Evolutionary conservation across 2,797 vertebrate species (phyloP), one percentile per base, ranked within the genome.

Genomic region (Eulemur albifrons): DNA sequence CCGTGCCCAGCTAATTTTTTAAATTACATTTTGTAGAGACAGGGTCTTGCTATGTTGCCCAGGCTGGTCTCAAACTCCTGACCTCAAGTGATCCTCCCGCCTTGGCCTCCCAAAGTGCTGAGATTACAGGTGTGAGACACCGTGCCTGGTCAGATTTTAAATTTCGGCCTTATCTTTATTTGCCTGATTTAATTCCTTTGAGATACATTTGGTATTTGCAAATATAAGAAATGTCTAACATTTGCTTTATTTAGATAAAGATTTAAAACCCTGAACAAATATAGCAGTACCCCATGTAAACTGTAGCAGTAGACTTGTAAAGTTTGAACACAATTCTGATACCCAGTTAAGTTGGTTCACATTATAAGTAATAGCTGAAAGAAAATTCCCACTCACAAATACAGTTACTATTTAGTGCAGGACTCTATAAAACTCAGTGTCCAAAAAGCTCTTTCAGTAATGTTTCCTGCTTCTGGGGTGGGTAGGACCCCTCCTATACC

Each of bases 391-490:
- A n/a, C 32, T 90, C 76, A 48, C 4, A 35, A 94, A 80, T 0
- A 30, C 15, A 65, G 54, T 54, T 52, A 30, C 57, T 70, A 25
- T 17, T 17, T 20, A 52, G 84, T 12, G 57, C 54, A 79, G 38
- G 75, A 25, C 30, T 59, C 59, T 59, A 9, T 27, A 32, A 79
- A 25, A 35, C 52, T 43, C 80, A 38, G 27, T 18, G 38, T 52
- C 38, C 20, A 38, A 13, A 80, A 69, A 38, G 63, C 50, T 48
- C 76, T 23, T 54, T 40, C 72, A 40, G 91, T 40, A 85, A 23
- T 32, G 70, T 85, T 96, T 96, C 97, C 93, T 95, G 69, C 69
- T 90, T 93, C 65, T 52, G 88, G 85, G 25, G 27, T 5, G 9
- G 96, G 7, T 6, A 45, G 40, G 27, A n/a, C 14, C 13, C 15